Base-by-base conservation (phyloP, 2,888 invertebrate species). In the Lasius fuliginosus region DNA sequence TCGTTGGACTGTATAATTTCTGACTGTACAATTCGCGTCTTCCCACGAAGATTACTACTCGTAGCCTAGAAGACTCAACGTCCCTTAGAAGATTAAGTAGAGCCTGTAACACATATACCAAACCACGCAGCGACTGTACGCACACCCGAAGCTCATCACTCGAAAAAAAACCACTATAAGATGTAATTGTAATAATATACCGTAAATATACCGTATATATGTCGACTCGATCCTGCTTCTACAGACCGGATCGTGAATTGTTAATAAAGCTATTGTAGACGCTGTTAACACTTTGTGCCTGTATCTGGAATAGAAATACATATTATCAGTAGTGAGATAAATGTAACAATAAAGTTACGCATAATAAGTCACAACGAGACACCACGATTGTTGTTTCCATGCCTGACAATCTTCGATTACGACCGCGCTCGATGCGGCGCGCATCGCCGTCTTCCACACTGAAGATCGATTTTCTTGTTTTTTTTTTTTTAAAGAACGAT, bases 271-370 rank as follows among this genome's bases (percentile, higher is more conserved):
- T 53, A 0, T 71, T 69, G 56, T 85, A 84, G 33, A 82, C 42
- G 53, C 56, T 76, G 49, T 82, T 82, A 42, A 76, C 86, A 81
- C 40, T 82, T 83, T 42, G 85, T 89, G 90, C 81, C 82, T 83
- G 60, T 69, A 86, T 71, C 58, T 15, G 27, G 18, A 40, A 68
- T 68, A 68, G 12, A 71, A 56, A 12, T 53, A 62, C 12, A 49
- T 33, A 30, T 33, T 69, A 69, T 1, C 81, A 88, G 60, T 67
- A 82, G 65, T 40, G 58, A 27, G 12, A 82, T 11, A 56, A 71
- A 82, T 58, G 67, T 65, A 84, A 77, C 53, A 88, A 89, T 86
- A 88, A 86, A 88, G 60, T 46, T 69, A 69, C 56, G 75, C 49
- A 49, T 40, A 65, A 79, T 73, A 60, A 71, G 46, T 84, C 58